Conservation (phyloP, 2,113 vertebrate genomes). For the Riparia riparia region DNA sequence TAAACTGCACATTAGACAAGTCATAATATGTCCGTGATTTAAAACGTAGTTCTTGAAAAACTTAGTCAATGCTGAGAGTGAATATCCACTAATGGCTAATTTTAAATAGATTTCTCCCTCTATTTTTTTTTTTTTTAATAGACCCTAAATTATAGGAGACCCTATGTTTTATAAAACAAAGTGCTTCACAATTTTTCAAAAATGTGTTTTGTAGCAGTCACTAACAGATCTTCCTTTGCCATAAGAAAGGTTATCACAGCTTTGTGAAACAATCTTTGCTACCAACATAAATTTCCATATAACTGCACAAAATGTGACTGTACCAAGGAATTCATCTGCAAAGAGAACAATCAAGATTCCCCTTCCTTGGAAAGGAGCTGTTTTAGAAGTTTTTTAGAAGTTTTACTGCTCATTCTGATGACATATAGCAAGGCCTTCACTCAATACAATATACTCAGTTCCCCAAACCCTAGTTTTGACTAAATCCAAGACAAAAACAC, state of each 20-base stretch:
- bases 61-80: neutral
- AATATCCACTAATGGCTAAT: conserved; percentile 19
- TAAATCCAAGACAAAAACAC: neutral
- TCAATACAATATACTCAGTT: neutral
- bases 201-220: neutral
- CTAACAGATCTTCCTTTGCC: neutral
- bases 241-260: neutral
- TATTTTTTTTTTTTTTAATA: neutral
- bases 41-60: conserved; percentile 34
- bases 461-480: neutral
- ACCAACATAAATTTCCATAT: neutral
- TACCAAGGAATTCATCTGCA: neutral
- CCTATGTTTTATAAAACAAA: neutral
- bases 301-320: neutral
- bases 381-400: neutral
- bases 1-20: neutral
- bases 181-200: neutral
- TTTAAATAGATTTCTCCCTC: neutral
- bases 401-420: neutral
- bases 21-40: neutral
- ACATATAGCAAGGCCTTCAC: neutral
- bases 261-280: neutral
- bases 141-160: neutral
- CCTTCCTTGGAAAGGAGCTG: neutral
- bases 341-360: neutral